Percentiles rank a stretch among this genome's conserved stretches.
phyloP scores from a whole-genome alignment of 2,113 vertebrate species.

The Ictalurus furcatus region DNA sequence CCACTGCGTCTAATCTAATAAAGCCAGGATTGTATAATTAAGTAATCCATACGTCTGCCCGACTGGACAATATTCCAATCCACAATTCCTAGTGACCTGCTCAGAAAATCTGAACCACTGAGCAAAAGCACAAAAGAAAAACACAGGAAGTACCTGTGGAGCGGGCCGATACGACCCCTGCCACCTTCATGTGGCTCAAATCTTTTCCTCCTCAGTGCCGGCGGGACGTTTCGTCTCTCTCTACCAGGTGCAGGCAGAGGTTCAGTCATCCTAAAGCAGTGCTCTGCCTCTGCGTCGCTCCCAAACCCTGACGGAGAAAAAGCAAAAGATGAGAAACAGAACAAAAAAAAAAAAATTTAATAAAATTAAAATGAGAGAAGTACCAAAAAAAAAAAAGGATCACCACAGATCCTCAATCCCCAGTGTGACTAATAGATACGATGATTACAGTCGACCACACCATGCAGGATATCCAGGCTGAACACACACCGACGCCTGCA shows the following conservation, averaged over 20 bases:
- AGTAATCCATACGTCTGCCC: neutral
- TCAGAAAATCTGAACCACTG: neutral
- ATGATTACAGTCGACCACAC: neutral
- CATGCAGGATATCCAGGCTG: neutral
- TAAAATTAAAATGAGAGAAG: neutral
- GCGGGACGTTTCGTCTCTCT: conserved; percentile 68
- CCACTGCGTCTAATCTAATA: neutral
- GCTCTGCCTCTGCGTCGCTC: conserved; percentile 88
- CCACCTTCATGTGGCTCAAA: conserved; percentile 74
- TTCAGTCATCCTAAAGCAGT: conserved; percentile 85
- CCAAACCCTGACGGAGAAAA: conserved; percentile 76
- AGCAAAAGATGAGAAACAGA: neutral
- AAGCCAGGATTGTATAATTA: neutral
- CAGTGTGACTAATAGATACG: neutral
- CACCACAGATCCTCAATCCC: neutral
- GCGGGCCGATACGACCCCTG: conserved; percentile 73
- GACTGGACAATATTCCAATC: neutral
- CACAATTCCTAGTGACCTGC: neutral
- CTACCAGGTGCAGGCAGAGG: conserved; percentile 56
- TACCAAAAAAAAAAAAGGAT: neutral
- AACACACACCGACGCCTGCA: neutral
- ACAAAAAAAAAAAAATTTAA: neutral
- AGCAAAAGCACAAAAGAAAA: neutral
- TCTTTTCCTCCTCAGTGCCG: conserved; percentile 76
- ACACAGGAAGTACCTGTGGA: conserved; percentile 80